Evolutionary conservation across 2,888 invertebrate genomes (phyloP), one percentile per base, ranked within the genome.

Genomic region (Pecten maximus): DNA sequence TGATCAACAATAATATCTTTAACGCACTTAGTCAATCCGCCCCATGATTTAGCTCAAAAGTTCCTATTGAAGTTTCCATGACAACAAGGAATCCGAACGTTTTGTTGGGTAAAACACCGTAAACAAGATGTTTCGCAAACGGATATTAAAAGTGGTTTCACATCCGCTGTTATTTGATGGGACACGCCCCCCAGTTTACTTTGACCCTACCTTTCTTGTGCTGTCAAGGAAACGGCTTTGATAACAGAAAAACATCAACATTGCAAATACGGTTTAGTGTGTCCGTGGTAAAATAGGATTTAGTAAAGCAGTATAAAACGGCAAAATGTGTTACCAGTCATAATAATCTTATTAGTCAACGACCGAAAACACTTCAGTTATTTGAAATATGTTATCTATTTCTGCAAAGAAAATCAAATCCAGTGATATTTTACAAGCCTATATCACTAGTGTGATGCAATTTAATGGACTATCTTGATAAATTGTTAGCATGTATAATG

Each of bases 91-190:
- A 74, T 74, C 28, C 35, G 74, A 28, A 35, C 74, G 74, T 74
- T 74, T 74, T 74, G 74, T 74, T 74, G 23, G 15, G 35, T 74
- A 74, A 74, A 74, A 74, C 0, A 35, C 23, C 35, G 74, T 35
- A 74, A 28, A 74, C 74, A 74, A 74, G 74, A 74, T 74, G 35
- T 74, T 74, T 74, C 74, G 74, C 74, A 35, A 74, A 74, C 74
- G 74, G 74, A 74, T 74, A 74, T 74, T 74, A 74, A 74, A 74
- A 28, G 6, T 74, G 74, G 10, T 74, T 74, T 74, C 35, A 74
- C 74, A 74, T 74, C 74, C 74, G 74, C 60, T 74, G 74, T 74
- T 74, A 74, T 74, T 54, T 74, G 74, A 74, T 35, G 28, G 74
- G 35, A 28, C 74, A 1, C 74, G 74, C 74, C 74, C 74, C 74